Conservation (phyloP, 2,797 vertebrate species). For the Lepus oiostolus region DNA sequence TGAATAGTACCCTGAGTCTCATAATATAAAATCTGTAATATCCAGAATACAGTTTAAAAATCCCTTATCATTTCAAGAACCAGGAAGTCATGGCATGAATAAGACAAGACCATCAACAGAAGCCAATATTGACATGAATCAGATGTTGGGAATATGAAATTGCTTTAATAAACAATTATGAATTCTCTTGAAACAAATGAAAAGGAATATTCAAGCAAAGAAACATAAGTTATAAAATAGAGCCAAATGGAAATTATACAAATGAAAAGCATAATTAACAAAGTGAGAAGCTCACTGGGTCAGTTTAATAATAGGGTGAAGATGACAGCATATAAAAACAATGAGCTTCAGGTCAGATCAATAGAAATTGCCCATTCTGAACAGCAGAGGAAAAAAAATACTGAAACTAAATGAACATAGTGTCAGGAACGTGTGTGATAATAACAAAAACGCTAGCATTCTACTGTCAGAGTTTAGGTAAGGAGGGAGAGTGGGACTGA, state of each 20-base stretch:
- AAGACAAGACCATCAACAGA: conserved; percentile 21
- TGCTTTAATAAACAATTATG: conserved; percentile 34
- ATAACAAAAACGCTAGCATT: neutral
- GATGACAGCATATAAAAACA: neutral
- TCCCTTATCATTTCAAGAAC: neutral
- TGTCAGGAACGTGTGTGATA: neutral
- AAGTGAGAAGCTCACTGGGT: conserved; percentile 19
- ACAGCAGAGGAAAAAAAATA: conserved; percentile 25
- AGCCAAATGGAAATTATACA: conserved; percentile 9
- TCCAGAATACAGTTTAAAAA: neutral
- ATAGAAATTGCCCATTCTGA: conserved; percentile 43
- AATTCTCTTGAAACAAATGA: conserved; percentile 31
- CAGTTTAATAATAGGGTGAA: neutral
- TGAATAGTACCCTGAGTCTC: neutral
- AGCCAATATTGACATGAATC: conserved; percentile 30
- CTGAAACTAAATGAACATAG: conserved; percentile 1
- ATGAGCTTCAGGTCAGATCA: neutral
- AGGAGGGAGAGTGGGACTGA: neutral
- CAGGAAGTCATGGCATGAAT: neutral
- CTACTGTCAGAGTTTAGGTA: neutral
- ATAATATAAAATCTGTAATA: neutral
- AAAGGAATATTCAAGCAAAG: conserved; percentile 7
- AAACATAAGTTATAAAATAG: conserved; percentile 6
- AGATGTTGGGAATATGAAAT: neutral
- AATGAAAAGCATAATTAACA: neutral